These are phyloP conservation scores for Hypocryptadius cinnamomeus DNA, from an alignment of 2,113 vertebrate species.

Conservation along the genomic window DNA sequence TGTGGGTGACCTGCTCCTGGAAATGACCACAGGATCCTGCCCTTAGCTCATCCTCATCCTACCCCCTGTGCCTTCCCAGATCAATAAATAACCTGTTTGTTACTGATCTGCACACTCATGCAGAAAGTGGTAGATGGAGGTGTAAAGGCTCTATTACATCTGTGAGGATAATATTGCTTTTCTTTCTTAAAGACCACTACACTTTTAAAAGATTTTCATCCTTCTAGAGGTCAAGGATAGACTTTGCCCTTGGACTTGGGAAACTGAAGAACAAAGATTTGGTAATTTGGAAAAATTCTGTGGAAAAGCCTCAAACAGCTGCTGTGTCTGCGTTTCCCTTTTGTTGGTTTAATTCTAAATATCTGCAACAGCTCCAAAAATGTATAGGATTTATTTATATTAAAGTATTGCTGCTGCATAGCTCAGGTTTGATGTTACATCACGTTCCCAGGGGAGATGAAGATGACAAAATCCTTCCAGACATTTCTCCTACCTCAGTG, in stretches of 20 bases:
- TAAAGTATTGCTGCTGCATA: not conserved
- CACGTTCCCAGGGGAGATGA: not conserved
- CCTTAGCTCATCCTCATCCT: fast-evolving
- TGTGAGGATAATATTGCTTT: too few relatives aligned
- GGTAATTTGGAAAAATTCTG: not conserved
- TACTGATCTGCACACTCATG: fast-evolving
- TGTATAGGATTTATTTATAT: fast-evolving
- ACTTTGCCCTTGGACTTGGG: too few relatives aligned
- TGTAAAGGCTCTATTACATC: not conserved
- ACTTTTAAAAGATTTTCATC: not conserved
- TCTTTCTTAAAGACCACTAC: not conserved
- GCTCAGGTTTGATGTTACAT: not conserved
- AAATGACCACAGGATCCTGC: fast-evolving
- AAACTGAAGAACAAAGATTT: not conserved
- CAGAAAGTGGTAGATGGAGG: fast-evolving
- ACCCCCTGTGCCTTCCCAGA: fast-evolving
- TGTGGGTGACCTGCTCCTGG: fast-evolving
- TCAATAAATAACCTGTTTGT: fast-evolving
- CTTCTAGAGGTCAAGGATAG: not conserved
- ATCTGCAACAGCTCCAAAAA: not conserved
- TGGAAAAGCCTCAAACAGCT: not conserved
- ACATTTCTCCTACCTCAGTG: fast-evolving
- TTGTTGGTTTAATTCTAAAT: not conserved
- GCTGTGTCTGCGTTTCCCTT: not conserved
- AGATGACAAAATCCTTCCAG: not conserved